A percentile compares a stretch with the other conserved stretches of the same genome.
phyloP scores from a whole-genome alignment of 2,888 invertebrate genomes.

The Melanchra persicariae region DNA sequence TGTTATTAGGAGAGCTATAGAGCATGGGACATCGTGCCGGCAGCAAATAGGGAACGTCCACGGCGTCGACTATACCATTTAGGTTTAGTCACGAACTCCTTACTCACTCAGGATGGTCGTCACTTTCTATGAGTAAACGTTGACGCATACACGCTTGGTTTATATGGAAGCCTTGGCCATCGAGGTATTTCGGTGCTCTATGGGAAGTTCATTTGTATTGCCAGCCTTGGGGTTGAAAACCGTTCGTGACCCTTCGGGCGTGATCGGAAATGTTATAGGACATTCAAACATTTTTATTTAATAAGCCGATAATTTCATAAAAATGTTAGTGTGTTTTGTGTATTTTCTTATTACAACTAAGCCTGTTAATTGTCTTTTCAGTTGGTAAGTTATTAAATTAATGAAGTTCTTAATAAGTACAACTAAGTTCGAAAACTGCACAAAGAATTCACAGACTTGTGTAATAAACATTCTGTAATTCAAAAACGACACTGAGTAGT shows the following conservation, averaged over 20 bases:
- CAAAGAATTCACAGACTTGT: not conserved
- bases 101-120: too few species aligned
- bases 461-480: not conserved
- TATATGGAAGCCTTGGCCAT: not conserved
- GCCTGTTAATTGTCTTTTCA: too few species aligned
- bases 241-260: not conserved
- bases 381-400: too few species aligned
- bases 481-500: not conserved
- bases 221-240: not conserved
- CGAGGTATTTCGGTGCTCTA: not conserved
- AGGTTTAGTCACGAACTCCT: too few species aligned
- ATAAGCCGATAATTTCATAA: not conserved
- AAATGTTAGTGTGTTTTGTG: not conserved
- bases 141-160: not conserved
- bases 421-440: not conserved
- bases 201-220: slow-evolving; percentile 19
- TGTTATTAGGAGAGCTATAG: slow-evolving; percentile 17
- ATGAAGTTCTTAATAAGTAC: too few species aligned
- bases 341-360: too few species aligned
- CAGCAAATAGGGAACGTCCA: not conserved
- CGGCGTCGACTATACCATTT: too few species aligned
- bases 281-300: too few species aligned
- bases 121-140: not conserved
- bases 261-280: slow-evolving; percentile 5
- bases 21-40: too few species aligned